Evolutionary conservation across 2,888 invertebrate genomes (phyloP).

Genomic region (Neocrepidodera transversa): DNA sequence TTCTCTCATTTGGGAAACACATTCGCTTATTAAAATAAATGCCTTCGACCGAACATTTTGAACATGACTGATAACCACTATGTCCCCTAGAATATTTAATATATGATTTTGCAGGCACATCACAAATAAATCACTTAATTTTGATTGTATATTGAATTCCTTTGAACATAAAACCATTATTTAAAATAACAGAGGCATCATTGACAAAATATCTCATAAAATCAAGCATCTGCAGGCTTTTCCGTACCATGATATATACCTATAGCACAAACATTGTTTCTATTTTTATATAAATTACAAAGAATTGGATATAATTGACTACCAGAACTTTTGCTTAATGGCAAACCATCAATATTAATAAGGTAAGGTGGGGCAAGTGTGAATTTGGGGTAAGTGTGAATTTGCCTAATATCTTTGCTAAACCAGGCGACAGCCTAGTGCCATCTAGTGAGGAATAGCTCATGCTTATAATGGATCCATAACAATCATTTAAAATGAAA

Average conservation of each 20-base stretch:
- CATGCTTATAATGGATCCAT: too few species aligned
- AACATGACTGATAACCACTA: background rate
- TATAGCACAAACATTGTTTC: background rate
- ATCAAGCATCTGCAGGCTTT: constrained; percentile 2
- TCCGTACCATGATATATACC: constrained; percentile 13
- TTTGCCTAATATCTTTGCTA: too few species aligned
- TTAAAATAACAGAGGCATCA: too few species aligned
- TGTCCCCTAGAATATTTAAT: background rate
- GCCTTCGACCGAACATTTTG: background rate
- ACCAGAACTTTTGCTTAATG: constrained; percentile 39
- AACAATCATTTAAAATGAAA: too few species aligned
- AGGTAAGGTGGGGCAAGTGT: too few species aligned
- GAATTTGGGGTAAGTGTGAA: too few species aligned
- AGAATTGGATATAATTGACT: constrained; percentile 33
- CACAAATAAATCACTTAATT: constrained; percentile 16
- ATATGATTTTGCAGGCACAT: background rate
- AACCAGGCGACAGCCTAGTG: too few species aligned
- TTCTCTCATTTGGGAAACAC: background rate
- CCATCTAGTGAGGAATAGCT: too few species aligned
- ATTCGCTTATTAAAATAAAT: background rate
- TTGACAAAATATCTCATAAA: constrained; percentile 7
- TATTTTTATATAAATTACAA: background rate
- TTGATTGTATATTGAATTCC: too few species aligned
- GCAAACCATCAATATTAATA: constrained; percentile 44
- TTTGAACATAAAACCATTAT: too few species aligned